These are phyloP conservation scores for Neodiprion pinetum DNA, from an alignment of 1,140 invertebrate genomes.

Conservation along the genomic window DNA sequence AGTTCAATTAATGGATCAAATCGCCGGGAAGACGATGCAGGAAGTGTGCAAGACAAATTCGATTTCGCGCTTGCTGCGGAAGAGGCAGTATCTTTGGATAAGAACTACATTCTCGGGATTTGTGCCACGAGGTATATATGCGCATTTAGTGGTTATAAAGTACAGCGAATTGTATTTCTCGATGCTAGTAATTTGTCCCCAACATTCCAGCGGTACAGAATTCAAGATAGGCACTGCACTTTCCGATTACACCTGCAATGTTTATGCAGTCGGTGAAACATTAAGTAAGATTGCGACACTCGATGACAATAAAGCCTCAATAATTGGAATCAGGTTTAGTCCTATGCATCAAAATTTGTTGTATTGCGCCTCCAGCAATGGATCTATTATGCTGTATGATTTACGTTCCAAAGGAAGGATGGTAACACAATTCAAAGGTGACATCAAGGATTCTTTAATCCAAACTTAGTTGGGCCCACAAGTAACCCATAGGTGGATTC, in stretches of 20 bases:
- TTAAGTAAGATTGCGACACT: slow-evolving; percentile 49
- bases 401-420: slow-evolving; percentile 64
- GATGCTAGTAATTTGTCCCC: slow-evolving; percentile 10
- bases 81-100: slow-evolving; percentile 36
- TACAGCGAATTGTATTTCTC: neutral
- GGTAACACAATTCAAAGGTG: slow-evolving; percentile 67
- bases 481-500: slow-evolving; percentile 35
- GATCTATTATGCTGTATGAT: slow-evolving; percentile 71
- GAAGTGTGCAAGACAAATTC: slow-evolving; percentile 6
- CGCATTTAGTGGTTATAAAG: slow-evolving; percentile 7
- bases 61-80: slow-evolving; percentile 37
- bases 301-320: slow-evolving; percentile 56
- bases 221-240: slow-evolving; percentile 51
- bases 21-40: slow-evolving; percentile 23
- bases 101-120: slow-evolving; percentile 48
- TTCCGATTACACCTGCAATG: slow-evolving; percentile 50
- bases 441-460: slow-evolving; percentile 14
- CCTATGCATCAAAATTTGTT: slow-evolving; percentile 67
- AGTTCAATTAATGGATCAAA: slow-evolving; percentile 10
- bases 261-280: slow-evolving; percentile 54
- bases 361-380: slow-evolving; percentile 67
- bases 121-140: slow-evolving; percentile 36
- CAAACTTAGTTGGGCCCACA: too few relatives aligned
- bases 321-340: slow-evolving; percentile 69
- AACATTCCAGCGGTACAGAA: slow-evolving; percentile 45